phyloP scores from a whole-genome alignment of 2,797 vertebrate species.

The Cephalopachus bancanus region DNA sequence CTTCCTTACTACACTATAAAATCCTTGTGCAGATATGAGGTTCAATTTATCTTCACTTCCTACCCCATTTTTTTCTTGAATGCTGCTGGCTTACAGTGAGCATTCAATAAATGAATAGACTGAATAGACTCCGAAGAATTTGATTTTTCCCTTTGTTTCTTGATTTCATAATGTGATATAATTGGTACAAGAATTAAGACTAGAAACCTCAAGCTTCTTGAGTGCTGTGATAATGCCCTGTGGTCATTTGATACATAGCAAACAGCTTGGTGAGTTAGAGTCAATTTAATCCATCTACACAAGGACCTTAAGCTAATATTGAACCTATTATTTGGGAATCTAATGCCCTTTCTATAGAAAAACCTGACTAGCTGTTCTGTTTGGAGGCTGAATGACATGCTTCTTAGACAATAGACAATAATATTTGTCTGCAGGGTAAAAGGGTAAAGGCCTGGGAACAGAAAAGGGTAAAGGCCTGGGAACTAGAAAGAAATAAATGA shows the following conservation, averaged over 20 bases:
- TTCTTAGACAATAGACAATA: slow-evolving; percentile 82
- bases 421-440: slow-evolving; percentile 78
- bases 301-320: slow-evolving; percentile 52
- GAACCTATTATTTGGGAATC: slow-evolving; percentile 82
- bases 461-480: slow-evolving; percentile 65
- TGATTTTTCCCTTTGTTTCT: background rate
- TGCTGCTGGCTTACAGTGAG: background rate
- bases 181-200: slow-evolving; percentile 34
- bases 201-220: background rate
- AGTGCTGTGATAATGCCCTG: background rate
- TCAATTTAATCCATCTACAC: slow-evolving; percentile 63
- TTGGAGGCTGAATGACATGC: slow-evolving; percentile 80
- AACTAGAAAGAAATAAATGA: slow-evolving; percentile 63
- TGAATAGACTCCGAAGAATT: background rate
- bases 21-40: background rate
- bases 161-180: background rate
- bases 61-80: background rate
- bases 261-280: background rate
- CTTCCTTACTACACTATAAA: background rate
- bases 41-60: slow-evolving; percentile 10
- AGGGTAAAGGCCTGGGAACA: slow-evolving; percentile 62
- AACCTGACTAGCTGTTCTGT: slow-evolving; percentile 74
- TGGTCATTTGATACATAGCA: background rate
- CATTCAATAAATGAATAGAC: slow-evolving; percentile 6
- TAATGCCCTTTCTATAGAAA: slow-evolving; percentile 82